phyloP scores from a whole-genome alignment of 2,797 vertebrate genomes.

The Podarcis siculus region DNA sequence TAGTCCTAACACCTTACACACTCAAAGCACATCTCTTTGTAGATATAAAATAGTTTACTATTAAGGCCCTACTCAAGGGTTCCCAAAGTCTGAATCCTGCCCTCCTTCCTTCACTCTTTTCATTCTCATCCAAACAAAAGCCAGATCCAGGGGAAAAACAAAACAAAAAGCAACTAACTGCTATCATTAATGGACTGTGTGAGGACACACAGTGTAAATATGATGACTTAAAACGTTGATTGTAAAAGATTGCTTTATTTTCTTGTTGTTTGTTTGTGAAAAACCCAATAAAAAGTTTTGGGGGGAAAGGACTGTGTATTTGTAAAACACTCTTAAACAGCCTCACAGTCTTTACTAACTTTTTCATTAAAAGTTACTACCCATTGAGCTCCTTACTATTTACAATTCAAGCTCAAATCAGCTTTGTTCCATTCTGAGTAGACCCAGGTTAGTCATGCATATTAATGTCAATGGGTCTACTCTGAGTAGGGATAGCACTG shows the following conservation, averaged over 20 bases:
- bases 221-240: too few relatives aligned
- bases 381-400: not conserved
- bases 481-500: too few relatives aligned
- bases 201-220: too few relatives aligned
- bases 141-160: not conserved
- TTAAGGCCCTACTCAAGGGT: not conserved
- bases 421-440: conserved; percentile 1
- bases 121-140: conserved; percentile 1
- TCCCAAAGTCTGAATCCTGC: not conserved
- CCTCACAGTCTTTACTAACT: not conserved
- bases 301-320: not conserved
- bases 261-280: too few relatives aligned
- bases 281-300: too few relatives aligned
- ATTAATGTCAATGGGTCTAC: too few relatives aligned
- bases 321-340: not conserved
- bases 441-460: too few relatives aligned
- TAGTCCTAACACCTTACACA: not conserved
- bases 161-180: not conserved
- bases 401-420: not conserved
- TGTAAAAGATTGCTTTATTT: too few relatives aligned
- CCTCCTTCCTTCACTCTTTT: not conserved
- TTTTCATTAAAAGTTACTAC: not conserved
- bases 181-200: not conserved
- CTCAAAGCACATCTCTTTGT: not conserved
- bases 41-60: not conserved